Conservation (phyloP, 2,797 vertebrate genomes). For the Hybognathus amarus region DNA sequence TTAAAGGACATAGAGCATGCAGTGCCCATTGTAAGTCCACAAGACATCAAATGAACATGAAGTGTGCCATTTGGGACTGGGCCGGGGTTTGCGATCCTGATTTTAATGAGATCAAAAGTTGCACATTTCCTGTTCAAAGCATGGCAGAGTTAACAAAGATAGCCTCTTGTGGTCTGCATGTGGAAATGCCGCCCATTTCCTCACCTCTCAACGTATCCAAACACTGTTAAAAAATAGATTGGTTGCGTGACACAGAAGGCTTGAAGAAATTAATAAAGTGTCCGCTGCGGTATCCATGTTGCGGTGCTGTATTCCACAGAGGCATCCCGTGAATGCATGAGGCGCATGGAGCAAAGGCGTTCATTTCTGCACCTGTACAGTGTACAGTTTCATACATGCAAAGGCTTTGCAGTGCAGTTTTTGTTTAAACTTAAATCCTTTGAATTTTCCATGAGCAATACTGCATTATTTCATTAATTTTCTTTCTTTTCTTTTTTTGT, state of each 20-base stretch:
- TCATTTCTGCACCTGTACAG: background rate
- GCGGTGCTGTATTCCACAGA: background rate
- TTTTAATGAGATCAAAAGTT: background rate
- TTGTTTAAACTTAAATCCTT: background rate
- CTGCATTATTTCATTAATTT: background rate
- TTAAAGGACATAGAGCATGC: background rate
- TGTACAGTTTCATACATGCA: background rate
- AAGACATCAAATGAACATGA: background rate
- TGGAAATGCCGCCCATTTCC: background rate
- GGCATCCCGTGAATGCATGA: slow-evolving; percentile 21
- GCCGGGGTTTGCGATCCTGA: background rate
- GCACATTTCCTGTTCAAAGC: background rate
- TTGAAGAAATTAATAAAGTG: slow-evolving; percentile 29
- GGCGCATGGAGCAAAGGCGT: background rate
- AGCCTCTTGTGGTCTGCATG: background rate
- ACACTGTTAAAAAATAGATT: slow-evolving; percentile 31
- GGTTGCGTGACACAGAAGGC: slow-evolving; percentile 27
- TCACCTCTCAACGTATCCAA: background rate
- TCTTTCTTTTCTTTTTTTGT: background rate
- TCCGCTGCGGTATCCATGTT: slow-evolving; percentile 3
- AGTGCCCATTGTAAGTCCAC: background rate
- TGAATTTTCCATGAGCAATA: background rate
- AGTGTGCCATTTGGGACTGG: background rate
- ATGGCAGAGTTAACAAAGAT: background rate
- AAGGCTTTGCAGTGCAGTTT: background rate